These are phyloP conservation scores for Bufo gargarizans DNA, from an alignment of 2,113 vertebrate species.

Conservation along the genomic window DNA sequence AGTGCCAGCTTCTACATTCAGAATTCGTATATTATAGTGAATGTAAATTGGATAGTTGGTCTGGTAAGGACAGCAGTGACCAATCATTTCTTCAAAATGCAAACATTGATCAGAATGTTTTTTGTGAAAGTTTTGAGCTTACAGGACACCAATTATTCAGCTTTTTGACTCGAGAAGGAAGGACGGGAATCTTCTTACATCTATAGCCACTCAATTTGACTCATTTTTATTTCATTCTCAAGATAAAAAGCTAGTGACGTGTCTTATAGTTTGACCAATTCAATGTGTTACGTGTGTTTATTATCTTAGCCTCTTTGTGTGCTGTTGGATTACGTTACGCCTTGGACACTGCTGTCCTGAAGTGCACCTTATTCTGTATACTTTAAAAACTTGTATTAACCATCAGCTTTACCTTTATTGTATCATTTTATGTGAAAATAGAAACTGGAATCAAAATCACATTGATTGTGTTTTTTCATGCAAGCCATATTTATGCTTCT, in stretches of 20 bases:
- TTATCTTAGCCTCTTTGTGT: not conserved
- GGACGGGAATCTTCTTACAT: not conserved
- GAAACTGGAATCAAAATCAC: constrained; percentile 21
- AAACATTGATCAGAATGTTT: no score
- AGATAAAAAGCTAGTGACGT: no score
- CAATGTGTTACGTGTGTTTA: not conserved
- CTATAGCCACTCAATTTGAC: not conserved
- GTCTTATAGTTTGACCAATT: not conserved
- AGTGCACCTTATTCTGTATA: constrained; percentile 37
- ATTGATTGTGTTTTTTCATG: not conserved
- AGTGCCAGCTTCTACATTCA: not conserved
- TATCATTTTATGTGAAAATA: not conserved
- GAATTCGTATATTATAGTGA: not conserved
- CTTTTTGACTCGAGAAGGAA: not conserved
- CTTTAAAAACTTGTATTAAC: constrained; percentile 4
- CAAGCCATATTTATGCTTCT: not conserved
- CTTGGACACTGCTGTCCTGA: constrained; percentile 4
- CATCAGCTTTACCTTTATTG: not conserved
- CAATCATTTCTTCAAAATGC: not conserved
- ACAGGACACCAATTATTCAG: not conserved
- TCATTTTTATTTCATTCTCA: not conserved
- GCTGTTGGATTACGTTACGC: not conserved
- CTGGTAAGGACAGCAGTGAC: not conserved
- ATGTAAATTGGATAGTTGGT: not conserved
- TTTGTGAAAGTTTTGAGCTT: no score